Base-by-base conservation (phyloP, 2,888 invertebrate species). In the Blastobasis lacticolella region DNA sequence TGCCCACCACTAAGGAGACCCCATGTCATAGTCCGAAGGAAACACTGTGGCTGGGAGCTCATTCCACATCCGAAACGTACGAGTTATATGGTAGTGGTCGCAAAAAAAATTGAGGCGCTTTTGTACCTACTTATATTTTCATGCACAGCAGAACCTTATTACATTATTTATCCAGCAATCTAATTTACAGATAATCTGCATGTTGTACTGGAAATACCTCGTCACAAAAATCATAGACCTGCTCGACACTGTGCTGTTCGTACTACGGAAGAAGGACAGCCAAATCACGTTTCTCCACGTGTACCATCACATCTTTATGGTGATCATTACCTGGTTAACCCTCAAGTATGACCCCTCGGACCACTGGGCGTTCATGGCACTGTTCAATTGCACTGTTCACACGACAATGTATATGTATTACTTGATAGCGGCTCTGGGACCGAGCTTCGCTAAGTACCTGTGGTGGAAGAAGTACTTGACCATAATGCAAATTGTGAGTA, bases 381-480 rank as follows among this genome's bases (percentile, higher is more conserved):
- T 91, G 48, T 75, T 92, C 45, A 94, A 94, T 69, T 91, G 92
- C 2, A 82, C 90, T 48, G 92, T 94, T 9, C 94, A 94, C 70
- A 84, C 92, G 10, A 73, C 93, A 57, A 94, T 94, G 94, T 94
- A 94, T 72, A 78, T 89, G 3, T 94, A 94, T 66, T 94, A 94
- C 68, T 89, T 92, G 50, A 70, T 94, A 61, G 88, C 94, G 0
- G 93, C 93, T 0, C 71, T 94, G 62, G 94, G 94, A 10, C 93
- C 94, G 0, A 64, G 81, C 9, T 91, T 90, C 68, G 89, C 90
- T 54, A 92, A 91, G 61, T 94, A 92, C 70, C 75, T 94, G n/a
- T 94, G 94, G 94, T 94, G 94, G 94, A 95, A 94, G 74, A 93
- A 92, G 62, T 93, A 94, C 75, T 90, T 95, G 75, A 94, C 94